phyloP scores from a whole-genome alignment of 2,888 invertebrate species.

The Melanotus villosus region DNA sequence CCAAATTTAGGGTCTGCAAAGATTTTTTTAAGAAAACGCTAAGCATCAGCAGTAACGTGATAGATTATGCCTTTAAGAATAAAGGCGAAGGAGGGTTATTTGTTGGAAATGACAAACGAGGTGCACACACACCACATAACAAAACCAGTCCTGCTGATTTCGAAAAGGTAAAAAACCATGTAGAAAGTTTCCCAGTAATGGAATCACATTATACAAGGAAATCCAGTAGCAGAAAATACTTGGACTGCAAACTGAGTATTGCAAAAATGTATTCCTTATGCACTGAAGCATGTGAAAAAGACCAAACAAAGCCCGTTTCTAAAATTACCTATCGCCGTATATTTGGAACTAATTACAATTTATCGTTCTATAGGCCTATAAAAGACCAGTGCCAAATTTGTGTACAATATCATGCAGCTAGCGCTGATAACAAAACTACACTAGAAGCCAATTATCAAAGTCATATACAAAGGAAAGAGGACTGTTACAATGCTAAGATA shows the following conservation, averaged over 20 bases:
- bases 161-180: constrained; percentile 47
- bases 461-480: background rate
- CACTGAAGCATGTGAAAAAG: constrained; percentile 42
- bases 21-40: constrained; percentile 47
- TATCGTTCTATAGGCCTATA: constrained; percentile 43
- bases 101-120: constrained; percentile 45
- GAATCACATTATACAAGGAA: constrained; percentile 49
- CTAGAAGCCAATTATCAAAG: background rate
- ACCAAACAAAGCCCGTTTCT: constrained; percentile 43
- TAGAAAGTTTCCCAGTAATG: constrained; percentile 50
- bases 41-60: constrained; percentile 45
- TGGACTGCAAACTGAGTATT: constrained; percentile 46
- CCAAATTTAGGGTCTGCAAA: constrained; percentile 39
- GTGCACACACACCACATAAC: constrained; percentile 45
- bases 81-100: constrained; percentile 43
- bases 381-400: constrained; percentile 47
- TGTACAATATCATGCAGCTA: background rate
- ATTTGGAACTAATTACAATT: constrained; percentile 43
- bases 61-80: constrained; percentile 48
- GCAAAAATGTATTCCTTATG: constrained; percentile 51
- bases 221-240: constrained; percentile 47
- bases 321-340: constrained; percentile 46
- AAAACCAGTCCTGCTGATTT: constrained; percentile 46
- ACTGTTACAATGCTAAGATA: background rate
- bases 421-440: background rate